A percentile compares a stretch with the other conserved stretches of the same genome.
These are phyloP conservation scores for Orthosia gracilis DNA, from an alignment of 2,888 invertebrate species.

Conservation along the genomic window DNA sequence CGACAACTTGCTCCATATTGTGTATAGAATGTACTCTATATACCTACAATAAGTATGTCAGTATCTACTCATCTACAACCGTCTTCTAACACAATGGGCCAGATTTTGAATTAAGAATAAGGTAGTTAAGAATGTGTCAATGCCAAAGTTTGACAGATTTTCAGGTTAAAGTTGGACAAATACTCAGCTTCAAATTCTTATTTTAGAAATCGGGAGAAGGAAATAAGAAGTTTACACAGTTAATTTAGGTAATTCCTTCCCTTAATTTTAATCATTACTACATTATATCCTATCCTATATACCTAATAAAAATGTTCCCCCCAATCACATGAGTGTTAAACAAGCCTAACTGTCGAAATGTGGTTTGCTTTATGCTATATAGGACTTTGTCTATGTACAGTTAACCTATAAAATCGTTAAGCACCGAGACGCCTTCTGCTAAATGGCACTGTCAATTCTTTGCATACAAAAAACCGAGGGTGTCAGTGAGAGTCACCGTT, in stretches of 20 bases:
- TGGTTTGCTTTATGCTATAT: not conserved
- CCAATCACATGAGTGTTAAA: too few relatives aligned
- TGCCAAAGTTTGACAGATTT: too few relatives aligned
- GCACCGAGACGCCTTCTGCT: too few relatives aligned
- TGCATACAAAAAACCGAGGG: not conserved
- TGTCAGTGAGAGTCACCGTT: not conserved
- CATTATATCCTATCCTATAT: too few relatives aligned
- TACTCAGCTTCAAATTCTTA: not conserved
- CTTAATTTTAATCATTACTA: not conserved
- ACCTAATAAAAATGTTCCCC: too few relatives aligned
- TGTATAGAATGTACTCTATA: not conserved
- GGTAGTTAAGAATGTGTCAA: too few relatives aligned
- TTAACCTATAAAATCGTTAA: too few relatives aligned
- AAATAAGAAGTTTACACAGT: not conserved
- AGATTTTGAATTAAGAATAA: not conserved
- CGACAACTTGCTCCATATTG: conserved; percentile 5
- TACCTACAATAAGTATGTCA: not conserved
- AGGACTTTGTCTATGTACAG: not conserved
- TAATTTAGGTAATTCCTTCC: not conserved
- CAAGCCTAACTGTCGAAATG: not conserved
- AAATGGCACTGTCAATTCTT: too few relatives aligned
- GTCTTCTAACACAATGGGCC: conserved; percentile 20
- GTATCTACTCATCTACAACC: not conserved
- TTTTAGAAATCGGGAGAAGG: not conserved
- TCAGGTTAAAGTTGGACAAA: not conserved